Base-by-base conservation (phyloP, 2,888 invertebrate species). In the Linnaemya tessellans region DNA sequence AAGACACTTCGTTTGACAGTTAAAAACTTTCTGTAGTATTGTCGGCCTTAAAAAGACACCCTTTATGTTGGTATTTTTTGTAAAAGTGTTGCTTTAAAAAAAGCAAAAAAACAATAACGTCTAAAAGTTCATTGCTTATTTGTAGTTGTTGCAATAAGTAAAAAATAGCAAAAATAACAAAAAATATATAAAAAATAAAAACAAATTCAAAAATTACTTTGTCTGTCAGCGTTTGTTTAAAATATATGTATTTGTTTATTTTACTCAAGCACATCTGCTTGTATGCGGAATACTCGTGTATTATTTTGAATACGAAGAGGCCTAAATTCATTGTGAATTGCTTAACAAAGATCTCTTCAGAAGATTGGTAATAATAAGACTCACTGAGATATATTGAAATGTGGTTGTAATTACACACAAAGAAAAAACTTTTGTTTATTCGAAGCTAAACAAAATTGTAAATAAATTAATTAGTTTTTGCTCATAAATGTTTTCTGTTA, bases 181-280 rank as follows among this genome's bases (percentile, higher is more conserved):
- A 38, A 22, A 22, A 20, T n/a, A n/a, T n/a, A n/a, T 20, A 51
- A 38, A 38, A 43, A 43, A 13, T 11, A 43, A 43, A 4, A 54
- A 60, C 30, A 30, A 30, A 10, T n/a, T 18, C 25, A 54, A 54
- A 3, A 65, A 25, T 15, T 25, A n/a, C 65, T 65, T 65, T 46
- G 46, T 46, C 46, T 65, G 46, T 65, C 25, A 65, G n/a, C 51
- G 51, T 18, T 60, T 38, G n/a, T 13, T 4, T 60, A 18, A 60
- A 18, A 22, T 22, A 18, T 62, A 22, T 22, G 41, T 62, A 22
- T 41, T 62, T 62, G 11, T 13, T 62, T 62, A 25, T 54, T 58
- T 58, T 60, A 18, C 35, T n/a, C 30, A 60, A 60, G 2, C 9
- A 10, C 15, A 41, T 20, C n/a, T 43, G 11, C 8, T 43, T 64